Conservation (phyloP, 2,888 invertebrate species). For the Scaptomyza polygonia region DNA sequence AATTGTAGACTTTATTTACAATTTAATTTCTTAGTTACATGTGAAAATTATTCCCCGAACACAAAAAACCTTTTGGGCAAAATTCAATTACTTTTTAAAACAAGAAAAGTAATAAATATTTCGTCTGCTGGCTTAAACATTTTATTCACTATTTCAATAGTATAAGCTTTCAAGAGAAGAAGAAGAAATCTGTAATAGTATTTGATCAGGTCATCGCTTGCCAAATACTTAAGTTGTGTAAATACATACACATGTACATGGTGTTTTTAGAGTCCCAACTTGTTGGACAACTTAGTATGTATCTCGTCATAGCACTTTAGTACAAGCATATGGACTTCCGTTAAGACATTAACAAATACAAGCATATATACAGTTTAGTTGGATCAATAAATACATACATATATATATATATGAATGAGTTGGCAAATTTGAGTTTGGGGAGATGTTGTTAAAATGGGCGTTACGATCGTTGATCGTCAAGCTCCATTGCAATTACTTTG, state of each 20-base stretch:
- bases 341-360: constrained; percentile 23
- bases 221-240: constrained; percentile 34
- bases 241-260: constrained; percentile 29
- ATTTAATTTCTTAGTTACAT: not conserved
- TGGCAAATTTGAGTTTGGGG: constrained; percentile 19
- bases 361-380: constrained; percentile 21
- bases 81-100: not conserved
- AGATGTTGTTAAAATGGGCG: constrained; percentile 8
- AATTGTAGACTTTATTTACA: not conserved
- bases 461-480: constrained; percentile 21
- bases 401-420: constrained; percentile 30
- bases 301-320: constrained; percentile 1
- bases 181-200: constrained; percentile 2
- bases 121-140: not conserved
- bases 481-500: constrained; percentile 47
- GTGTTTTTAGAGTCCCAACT: constrained; percentile 25
- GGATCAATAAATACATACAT: constrained; percentile 36
- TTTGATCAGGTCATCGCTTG: constrained; percentile 25
- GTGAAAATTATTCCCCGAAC: not conserved
- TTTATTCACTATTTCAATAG: constrained; percentile 16
- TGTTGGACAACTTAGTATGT: constrained; percentile 34
- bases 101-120: not conserved
- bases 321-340: constrained; percentile 36
- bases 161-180: not conserved
- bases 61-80: not conserved